These are phyloP conservation scores for Oreochromis tanganicae DNA, from an alignment of 2,113 vertebrate species.

Conservation along the genomic window DNA sequence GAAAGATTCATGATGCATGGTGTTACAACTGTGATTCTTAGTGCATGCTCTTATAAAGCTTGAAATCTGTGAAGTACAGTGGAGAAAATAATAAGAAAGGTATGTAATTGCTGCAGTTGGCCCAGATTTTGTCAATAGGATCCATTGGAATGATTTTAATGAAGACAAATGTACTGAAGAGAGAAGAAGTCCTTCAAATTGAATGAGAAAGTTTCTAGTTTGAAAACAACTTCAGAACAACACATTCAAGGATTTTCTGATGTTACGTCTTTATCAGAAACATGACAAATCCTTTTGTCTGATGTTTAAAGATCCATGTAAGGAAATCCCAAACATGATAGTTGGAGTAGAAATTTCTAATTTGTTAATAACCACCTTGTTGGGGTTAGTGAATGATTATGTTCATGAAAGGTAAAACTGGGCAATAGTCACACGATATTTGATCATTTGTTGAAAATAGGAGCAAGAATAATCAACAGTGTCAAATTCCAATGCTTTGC, in stretches of 20 bases:
- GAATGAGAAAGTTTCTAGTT: background rate
- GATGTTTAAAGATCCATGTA: rapidly evolving
- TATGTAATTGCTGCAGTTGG: background rate
- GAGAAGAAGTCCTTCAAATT: background rate
- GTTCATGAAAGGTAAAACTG: background rate
- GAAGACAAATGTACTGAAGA: background rate
- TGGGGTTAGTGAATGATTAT: background rate
- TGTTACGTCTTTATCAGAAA: background rate
- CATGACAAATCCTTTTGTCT: background rate
- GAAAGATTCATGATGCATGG: background rate
- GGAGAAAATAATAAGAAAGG: background rate
- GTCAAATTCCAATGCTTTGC: background rate
- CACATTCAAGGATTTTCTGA: background rate
- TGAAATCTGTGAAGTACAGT: rapidly evolving
- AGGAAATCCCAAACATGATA: rapidly evolving
- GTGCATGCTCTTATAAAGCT: background rate
- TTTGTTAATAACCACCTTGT: background rate
- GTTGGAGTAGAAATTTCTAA: background rate
- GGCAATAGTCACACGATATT: background rate
- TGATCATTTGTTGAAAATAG: background rate
- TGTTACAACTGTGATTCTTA: background rate
- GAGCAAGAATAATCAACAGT: background rate
- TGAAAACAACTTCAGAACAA: background rate
- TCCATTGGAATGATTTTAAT: background rate
- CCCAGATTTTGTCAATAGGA: background rate